Base-by-base conservation (phyloP, 2,797 vertebrate species). In the Choloepus didactylus region DNA sequence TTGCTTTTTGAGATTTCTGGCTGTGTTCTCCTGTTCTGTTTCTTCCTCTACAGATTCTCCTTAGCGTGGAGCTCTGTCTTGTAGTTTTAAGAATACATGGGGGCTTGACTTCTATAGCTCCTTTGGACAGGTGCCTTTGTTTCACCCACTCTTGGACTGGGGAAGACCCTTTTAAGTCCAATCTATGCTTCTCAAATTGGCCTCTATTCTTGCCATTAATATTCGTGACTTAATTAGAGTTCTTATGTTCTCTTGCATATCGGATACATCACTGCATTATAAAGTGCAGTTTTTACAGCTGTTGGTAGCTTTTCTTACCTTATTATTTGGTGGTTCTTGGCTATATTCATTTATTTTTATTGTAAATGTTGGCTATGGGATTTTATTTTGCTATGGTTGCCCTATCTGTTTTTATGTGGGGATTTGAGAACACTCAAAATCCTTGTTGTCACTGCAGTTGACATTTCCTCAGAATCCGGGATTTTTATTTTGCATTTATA, bases 251-350 rank as follows among this genome's bases (percentile, higher is more conserved):
- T 51, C 73, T 0, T 1, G 27, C 9, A 25, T 73, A 27, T 51
- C 73, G 23, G n/a, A 29, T 41, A 21, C 16, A 16, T 19, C 4
- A 4, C 7, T 29, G 10, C 18, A 25, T 54, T 38, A 1, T 5
- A 0, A 3, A 11, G 25, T 41, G 2, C 46, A 19, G n/a, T 25
- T 6, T 1, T 25, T 27, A 9, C 16, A 41, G 44, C 16, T 15
- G 10, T 49, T 64, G n/a, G 44, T 21, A 60, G 16, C 46, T 23
- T 66, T n/a, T 15, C 16, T 56, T 18, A 19, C 54, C 54, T 56
- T 56, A 56, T 18, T 18, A 18, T 54, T 66, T 67, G 18, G 23
- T 21, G 15, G 16, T 29, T 51, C n/a, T 14, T 41, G 31, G 73
- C 7, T 16, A 31, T 11, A 6, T 0, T 54, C 4, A 38, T 79